Evolutionary conservation across 2,797 vertebrate genomes (phyloP), one percentile per base, ranked within the genome.

Genomic region (Odontamblyopus rebecca): DNA sequence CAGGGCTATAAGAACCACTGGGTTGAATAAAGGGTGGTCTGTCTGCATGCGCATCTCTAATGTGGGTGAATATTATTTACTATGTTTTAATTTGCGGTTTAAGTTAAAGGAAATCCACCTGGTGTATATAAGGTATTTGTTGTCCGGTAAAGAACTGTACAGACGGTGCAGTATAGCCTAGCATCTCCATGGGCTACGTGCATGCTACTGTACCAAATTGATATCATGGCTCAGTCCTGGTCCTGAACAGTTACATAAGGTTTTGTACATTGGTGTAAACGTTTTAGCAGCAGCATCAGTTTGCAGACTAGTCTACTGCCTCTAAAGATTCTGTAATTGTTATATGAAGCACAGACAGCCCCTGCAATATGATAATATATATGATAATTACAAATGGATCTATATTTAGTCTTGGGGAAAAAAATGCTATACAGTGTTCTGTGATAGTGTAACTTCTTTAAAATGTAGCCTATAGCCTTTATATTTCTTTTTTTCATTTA

Each of bases 1-100:
- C 74, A 87, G 71, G 53, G 30, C 30, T 65, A 23, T 23, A 85
- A 77, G 30, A 73, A 64, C 8, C 65, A 51, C 61, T 63, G 51
- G 56, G 61, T 76, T 8, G 35, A 68, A 76, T 71, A 35, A 73
- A 23, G 44, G 48, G 69, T 56, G 61, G 54, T 62, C 59, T 23
- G 51, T 72, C 57, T 57, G 54, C 9, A 26, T 26, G 54, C 53
- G 8, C 7, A 6, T 54, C 19, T 54, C 44, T 48, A 48, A 48
- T 48, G 12, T 48, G 44, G 4, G 44, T 48, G 13, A 48, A 15
- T 48, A 48, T 54, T 54, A 23, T 54, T 54, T 54, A 54, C 12
- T 11, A 15, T 27, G n/a, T 3, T 57, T 57, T 57, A 57, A 1
- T 23, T 26, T 57, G 5, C 8, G 11, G 2, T 57, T 12, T 57